Conservation (phyloP, 1,140 invertebrate genomes). For the Caenorhabditis tropicalis region DNA sequence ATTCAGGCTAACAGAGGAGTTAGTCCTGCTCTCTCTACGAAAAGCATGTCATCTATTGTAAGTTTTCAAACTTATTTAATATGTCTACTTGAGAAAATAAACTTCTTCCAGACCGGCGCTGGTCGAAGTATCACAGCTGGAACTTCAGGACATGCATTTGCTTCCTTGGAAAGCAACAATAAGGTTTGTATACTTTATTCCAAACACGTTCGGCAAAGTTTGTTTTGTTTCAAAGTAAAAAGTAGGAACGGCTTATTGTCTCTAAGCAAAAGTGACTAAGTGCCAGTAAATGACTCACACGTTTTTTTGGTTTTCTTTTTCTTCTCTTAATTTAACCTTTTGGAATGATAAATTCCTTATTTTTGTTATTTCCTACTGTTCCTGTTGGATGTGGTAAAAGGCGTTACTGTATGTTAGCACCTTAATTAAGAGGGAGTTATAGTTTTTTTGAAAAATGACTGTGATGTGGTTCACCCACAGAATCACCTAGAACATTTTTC, state of each 20-base stretch:
- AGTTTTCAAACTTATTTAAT: not conserved
- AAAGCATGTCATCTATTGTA: not conserved
- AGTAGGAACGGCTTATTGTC: not conserved
- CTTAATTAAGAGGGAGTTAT: no score
- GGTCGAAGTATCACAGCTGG: conserved; percentile 22
- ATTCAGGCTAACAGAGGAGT: not conserved
- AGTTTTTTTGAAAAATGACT: no score
- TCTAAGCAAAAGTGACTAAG: not conserved
- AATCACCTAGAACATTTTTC: no score
- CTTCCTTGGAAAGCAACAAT: not conserved
- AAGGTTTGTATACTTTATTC: not conserved
- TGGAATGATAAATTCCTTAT: not conserved
- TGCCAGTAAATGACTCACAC: conserved; percentile 13
- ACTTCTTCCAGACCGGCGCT: not conserved
- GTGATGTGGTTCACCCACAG: no score
- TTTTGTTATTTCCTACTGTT: not conserved
- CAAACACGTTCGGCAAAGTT: not conserved
- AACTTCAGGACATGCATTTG: not conserved
- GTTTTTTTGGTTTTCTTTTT: not conserved
- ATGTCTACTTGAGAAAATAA: no score
- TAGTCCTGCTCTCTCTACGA: not conserved
- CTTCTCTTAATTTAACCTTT: not conserved
- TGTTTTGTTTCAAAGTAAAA: not conserved
- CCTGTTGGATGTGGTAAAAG: no score
- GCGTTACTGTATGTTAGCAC: no score